phyloP scores from a whole-genome alignment of 53 echinoderm and acorn worm genomes.

The Apostichopus leukothele region DNA sequence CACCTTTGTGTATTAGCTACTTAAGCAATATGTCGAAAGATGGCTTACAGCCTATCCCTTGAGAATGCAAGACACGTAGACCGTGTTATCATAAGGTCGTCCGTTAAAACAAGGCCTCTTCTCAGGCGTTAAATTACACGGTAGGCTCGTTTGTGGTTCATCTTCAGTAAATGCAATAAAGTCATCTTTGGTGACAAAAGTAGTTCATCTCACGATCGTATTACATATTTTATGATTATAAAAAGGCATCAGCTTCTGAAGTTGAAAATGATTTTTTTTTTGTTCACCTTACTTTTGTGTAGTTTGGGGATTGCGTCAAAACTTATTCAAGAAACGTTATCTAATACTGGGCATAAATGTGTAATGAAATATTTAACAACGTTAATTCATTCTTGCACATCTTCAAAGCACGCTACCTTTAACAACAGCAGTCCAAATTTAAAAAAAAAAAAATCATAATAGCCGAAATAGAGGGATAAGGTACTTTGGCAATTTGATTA shows the following conservation, averaged over 20 bases:
- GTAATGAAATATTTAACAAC: no score
- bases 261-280: no score
- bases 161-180: not conserved
- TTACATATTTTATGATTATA: not conserved
- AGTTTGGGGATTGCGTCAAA: no score
- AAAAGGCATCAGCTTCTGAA: not conserved
- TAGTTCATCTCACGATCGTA: not conserved
- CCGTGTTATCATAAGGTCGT: constrained; percentile 35
- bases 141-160: not conserved
- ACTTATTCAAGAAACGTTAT: no score
- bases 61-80: not conserved
- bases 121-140: not conserved
- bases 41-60: not conserved
- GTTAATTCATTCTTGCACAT: no score
- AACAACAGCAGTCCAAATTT: no score
- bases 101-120: constrained; percentile 3
- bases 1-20: constrained; percentile 33
- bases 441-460: no score
- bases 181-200: not conserved
- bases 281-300: no score
- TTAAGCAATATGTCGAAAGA: constrained; percentile 33
- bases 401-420: no score
- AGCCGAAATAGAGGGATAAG: no score
- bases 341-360: no score
- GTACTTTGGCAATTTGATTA: no score